Evolutionary conservation across 1,140 invertebrate genomes (phyloP), one percentile per base, ranked within the genome.

Genomic region (Acromyrmex echinatior): DNA sequence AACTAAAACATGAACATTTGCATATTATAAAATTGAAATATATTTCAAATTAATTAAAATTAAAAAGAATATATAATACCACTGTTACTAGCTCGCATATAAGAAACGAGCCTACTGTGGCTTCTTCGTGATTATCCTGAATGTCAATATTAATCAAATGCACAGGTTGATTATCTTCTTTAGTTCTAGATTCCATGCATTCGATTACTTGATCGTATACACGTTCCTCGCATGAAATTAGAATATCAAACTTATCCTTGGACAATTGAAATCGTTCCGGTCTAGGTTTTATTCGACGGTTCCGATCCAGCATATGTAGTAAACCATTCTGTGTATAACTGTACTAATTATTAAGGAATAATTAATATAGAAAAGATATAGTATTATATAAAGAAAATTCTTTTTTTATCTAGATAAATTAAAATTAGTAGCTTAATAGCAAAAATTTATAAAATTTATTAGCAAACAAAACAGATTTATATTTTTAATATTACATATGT

Each of bases 91-190:
- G 96, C 96, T 99, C 99, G 95, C 98, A 98, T 87, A 99, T 99
- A 86, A 99, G 96, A 96, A 99, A 99, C n/a, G 99, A 99, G 86
- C 99, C 99, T 93, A 99, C 98, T n/a, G 99, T 99, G 0, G 99
- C 99, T 95, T 99, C 99, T 96, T 99, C 99, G 87, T 99, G 99
- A 95, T 99, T 99, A 96, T 99, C 99, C 95, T 99, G 98, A 94
- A 99, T 99, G 93, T 99, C 99, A 91, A 99, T 98, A 95, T 99
- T 99, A 39, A 99, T 98, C 16, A 99, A 97, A 96, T 99, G 99
- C 1, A 98, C 98, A 10, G 98, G 97, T 77, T 98, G 97, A 95
- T 98, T 98, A 85, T 97, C 97, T 77, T 97, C 96, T 2, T 97
- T 97, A 58, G 96, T 96, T 93, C 96, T 96, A 25, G 96, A 96